A percentile compares a stretch with the other conserved stretches of the same genome.
These are phyloP conservation scores for Oryzias sinensis DNA, from an alignment of 2,797 vertebrate species.

Conservation along the genomic window DNA sequence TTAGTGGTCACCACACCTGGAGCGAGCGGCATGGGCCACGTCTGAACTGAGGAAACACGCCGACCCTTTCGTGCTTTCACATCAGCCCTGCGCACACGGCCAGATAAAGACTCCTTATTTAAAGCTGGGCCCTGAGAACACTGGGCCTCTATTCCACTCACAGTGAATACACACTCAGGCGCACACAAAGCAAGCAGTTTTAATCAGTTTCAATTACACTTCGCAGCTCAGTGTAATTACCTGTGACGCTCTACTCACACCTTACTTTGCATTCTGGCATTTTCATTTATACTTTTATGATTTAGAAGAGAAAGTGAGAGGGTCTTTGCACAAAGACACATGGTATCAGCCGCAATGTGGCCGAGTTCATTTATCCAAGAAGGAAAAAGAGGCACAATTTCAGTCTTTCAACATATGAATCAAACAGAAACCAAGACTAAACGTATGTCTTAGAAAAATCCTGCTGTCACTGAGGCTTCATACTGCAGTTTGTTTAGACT, in stretches of 20 bases:
- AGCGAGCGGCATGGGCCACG: conserved; percentile 41
- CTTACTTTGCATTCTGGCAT: conserved; percentile 59
- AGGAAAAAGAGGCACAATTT: too few species aligned
- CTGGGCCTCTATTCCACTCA: conserved; percentile 68
- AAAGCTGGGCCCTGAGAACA: conserved; percentile 60
- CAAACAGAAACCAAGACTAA: too few species aligned
- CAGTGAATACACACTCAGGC: conserved; percentile 20
- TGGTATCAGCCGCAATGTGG: too few species aligned
- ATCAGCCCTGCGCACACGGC: conserved; percentile 34
- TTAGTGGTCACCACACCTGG: conserved; percentile 66
- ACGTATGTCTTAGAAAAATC: too few species aligned
- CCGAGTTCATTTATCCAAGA: too few species aligned
- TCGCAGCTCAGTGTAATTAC: conserved; percentile 51
- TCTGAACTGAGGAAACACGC: conserved; percentile 53
- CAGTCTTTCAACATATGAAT: too few species aligned
- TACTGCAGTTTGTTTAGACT: too few species aligned
- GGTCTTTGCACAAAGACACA: background rate
- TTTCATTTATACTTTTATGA: conserved; percentile 50
- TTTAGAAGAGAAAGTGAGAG: conserved; percentile 28
- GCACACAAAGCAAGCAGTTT: conserved; percentile 49
- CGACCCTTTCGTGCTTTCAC: conserved; percentile 56
- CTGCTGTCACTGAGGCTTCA: too few species aligned
- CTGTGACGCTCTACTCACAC: conserved; percentile 50
- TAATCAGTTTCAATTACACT: conserved; percentile 68
- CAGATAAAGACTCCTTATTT: conserved; percentile 71